Percentiles rank a stretch among this genome's conserved stretches.
Evolutionary conservation across 1,140 invertebrate species (phyloP).

Genomic region (Aradophagus sp.): DNA sequence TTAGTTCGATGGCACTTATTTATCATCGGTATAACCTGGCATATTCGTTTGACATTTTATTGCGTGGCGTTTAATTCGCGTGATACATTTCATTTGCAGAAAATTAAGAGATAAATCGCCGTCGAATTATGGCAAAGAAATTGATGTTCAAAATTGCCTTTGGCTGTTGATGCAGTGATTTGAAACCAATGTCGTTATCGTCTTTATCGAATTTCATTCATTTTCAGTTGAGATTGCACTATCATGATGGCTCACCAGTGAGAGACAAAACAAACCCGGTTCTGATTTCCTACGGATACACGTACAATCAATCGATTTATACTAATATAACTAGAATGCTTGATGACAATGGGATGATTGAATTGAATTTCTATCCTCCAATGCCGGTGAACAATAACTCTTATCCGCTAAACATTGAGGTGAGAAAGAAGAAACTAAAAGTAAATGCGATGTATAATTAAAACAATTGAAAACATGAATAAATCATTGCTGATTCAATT

Average conservation of each 20-base stretch:
- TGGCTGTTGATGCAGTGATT: too few relatives aligned
- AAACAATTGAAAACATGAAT: too few relatives aligned
- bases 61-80: too few relatives aligned
- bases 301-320: conserved; percentile 79
- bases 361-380: conserved; percentile 82
- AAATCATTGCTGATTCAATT: conserved; percentile 10
- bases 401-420: conserved; percentile 78
- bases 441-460: too few relatives aligned
- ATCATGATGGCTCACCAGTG: conserved; percentile 85
- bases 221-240: conserved; percentile 80
- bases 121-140: too few relatives aligned
- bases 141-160: too few relatives aligned
- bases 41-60: too few relatives aligned
- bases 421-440: conserved; percentile 53
- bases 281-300: conserved; percentile 80
- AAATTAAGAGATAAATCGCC: too few relatives aligned
- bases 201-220: neutral
- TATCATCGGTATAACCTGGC: too few relatives aligned
- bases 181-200: too few relatives aligned
- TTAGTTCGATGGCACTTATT: too few relatives aligned
- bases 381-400: conserved; percentile 74
- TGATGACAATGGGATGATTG: conserved; percentile 81
- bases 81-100: too few relatives aligned
- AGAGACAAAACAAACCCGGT: conserved; percentile 79
- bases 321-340: conserved; percentile 77